A percentile compares a stretch with the other conserved stretches of the same genome.
Evolutionary conservation across 2,113 vertebrate genomes (phyloP).

Genomic region (Astatotilapia flaviijosephi): DNA sequence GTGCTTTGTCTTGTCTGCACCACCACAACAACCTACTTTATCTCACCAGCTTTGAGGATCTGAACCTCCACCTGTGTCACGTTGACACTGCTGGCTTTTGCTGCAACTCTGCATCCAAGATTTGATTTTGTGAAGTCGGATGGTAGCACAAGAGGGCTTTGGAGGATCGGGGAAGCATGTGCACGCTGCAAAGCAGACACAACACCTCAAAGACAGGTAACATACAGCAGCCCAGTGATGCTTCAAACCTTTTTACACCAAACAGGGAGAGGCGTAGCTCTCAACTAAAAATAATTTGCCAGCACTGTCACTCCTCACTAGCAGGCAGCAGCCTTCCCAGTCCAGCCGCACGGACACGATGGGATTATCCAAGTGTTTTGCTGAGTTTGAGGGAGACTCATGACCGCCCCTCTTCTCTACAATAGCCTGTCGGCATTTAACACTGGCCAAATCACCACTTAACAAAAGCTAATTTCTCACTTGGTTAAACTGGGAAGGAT

Average conservation of each 20-base stretch:
- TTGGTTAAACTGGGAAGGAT: constrained; percentile 72
- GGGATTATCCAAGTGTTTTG: constrained; percentile 52
- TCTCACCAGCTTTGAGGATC: constrained; percentile 35
- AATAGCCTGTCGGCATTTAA: constrained; percentile 63
- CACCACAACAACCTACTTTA: constrained; percentile 20
- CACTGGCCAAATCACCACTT: constrained; percentile 68
- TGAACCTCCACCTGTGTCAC: constrained; percentile 18
- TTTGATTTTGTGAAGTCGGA: constrained; percentile 44
- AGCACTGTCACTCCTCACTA: neutral
- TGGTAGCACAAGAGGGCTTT: neutral
- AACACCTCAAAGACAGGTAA: neutral
- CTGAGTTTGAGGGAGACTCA: constrained; percentile 8
- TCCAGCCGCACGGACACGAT: constrained; percentile 14
- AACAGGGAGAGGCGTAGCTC: neutral
- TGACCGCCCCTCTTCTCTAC: constrained; percentile 49
- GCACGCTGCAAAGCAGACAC: neutral
- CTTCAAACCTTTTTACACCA: constrained; percentile 27
- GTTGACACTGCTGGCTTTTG: constrained; percentile 40
- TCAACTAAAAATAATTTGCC: neutral
- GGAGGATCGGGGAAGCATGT: neutral
- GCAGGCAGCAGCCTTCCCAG: neutral
- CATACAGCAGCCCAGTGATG: constrained; percentile 17
- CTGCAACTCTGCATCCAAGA: constrained; percentile 34
- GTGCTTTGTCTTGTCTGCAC: constrained; percentile 24
- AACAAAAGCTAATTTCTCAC: constrained; percentile 78